A percentile compares a stretch with the other conserved stretches of the same genome.
These are phyloP conservation scores for Abrostola triplasia DNA, from an alignment of 2,888 invertebrate genomes.

Conservation along the genomic window DNA sequence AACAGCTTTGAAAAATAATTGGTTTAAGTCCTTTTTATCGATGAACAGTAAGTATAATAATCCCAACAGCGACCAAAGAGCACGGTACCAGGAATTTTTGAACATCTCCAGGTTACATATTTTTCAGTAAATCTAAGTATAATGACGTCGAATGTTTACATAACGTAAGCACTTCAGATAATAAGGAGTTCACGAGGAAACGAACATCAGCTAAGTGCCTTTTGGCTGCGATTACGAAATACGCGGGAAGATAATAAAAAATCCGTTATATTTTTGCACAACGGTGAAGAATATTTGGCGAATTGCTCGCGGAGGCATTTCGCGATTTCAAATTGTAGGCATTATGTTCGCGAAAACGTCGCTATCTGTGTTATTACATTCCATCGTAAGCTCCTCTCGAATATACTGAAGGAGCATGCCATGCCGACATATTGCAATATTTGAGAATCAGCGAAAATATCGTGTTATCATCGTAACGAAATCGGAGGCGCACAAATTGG, in stretches of 20 bases:
- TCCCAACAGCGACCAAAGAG: constrained; percentile 5
- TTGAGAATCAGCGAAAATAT: constrained; percentile 67
- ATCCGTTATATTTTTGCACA: constrained; percentile 67
- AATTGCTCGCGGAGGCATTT: constrained; percentile 70
- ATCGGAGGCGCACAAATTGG: constrained; percentile 57
- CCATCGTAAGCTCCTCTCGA: constrained; percentile 62
- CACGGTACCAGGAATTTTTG: constrained; percentile 16
- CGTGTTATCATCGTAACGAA: constrained; percentile 58
- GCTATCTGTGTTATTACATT: constrained; percentile 80
- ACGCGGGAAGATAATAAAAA: constrained; percentile 64
- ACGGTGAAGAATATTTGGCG: constrained; percentile 69
- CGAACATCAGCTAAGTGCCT: constrained; percentile 55
- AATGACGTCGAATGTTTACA: constrained; percentile 45
- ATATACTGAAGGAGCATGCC: constrained; percentile 63
- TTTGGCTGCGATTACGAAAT: constrained; percentile 53
- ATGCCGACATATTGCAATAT: constrained; percentile 70
- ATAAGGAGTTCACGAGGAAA: constrained; percentile 45
- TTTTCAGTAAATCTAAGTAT: constrained; percentile 34
- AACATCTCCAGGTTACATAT: constrained; percentile 25
- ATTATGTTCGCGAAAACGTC: constrained; percentile 73
- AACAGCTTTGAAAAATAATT: constrained; percentile 23
- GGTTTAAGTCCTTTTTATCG: constrained; percentile 2
- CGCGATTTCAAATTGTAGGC: constrained; percentile 80
- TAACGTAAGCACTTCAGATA: constrained; percentile 51
- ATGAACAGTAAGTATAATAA: constrained; percentile 7